Base-by-base conservation (phyloP, 1,140 invertebrate species). In the Heterodera carotae region DNA sequence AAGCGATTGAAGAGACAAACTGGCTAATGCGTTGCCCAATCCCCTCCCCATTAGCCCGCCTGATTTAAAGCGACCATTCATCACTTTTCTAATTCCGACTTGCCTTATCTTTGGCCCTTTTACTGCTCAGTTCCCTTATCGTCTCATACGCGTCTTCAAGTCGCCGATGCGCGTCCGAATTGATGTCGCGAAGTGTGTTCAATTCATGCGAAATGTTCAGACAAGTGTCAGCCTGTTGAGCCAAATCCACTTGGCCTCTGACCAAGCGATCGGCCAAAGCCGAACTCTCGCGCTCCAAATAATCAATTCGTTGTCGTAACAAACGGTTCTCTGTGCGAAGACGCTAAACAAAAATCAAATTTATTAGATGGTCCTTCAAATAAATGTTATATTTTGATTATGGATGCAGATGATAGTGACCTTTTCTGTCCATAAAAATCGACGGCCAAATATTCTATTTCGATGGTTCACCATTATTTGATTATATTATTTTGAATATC, bases 311-410 rank as follows among this genome's bases (percentile, higher is more conserved):
- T 87, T 98, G 94, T 78, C 94, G 92, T 0, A 99, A 89, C 60
- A 98, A 90, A 81, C 94, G 92, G 88, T 99, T 99, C 89, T 99
- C 97, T 76, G 95, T 94, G 80, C 96, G 91, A 62, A 99, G 90
- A 84, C 95, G 92, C 91, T 97, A 91, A 48, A 91, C 89, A 80
- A 76, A 59, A 18, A 22, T 76, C 18, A 18, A n/a, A 70, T 12
- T 2, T 71, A 75, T 62, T 62, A 34, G 10, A 68, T 43, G 10
- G 10, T 4, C 66, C 15, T 18, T 68, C 18, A 34, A 68, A 18
- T 36, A 22, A 18, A n/a, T 27, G 67, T 66, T 33, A 31, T 29
- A 64, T 62, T 74, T 43, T 27, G 34, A 62, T 15, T 53, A 59
- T 18, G 34, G 56, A 60, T 53, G 5, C 2, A 53, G 3, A 76